Evolutionary conservation across 2,888 invertebrate genomes (phyloP), one percentile per base, ranked within the genome.

Genomic region (Morpho helenor): DNA sequence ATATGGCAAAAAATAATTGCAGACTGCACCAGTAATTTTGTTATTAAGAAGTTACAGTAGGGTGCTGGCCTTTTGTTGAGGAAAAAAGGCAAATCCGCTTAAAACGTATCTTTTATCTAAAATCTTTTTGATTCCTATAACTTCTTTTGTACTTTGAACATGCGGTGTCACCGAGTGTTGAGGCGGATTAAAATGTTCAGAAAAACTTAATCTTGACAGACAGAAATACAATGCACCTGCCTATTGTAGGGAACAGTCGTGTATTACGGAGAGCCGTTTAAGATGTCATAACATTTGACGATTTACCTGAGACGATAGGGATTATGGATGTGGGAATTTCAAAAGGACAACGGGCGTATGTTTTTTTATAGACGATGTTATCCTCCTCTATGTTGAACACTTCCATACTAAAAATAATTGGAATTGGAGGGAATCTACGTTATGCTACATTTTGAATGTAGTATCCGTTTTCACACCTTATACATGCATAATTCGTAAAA

Each of bases 271-370:
- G 56, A 57, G 54, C 54, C 59, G 51, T 55, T 62, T 55, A 59
- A 60, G 57, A 53, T 60, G 60, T 60, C 60, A 64, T 49, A 62
- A 64, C 57, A 62, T 64, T 59, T 64, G 63, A 63, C 56, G 50
- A 42, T 59, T 55, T 57, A 10, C 44, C 16, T 41, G 53, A 46
- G 16, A 47, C 22, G 42, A 22, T 39, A 10, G 44, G 53, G 46
- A 41, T 47, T 46, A 46, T 7, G 41, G 16, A 52, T 53, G 46
- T 46, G 53, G 53, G 53, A 53, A 46, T n/a, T 7, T 16, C 40
- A 53, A 53, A 53, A 53, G 40, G 53, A 7, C 22, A 53, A 41
- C 53, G 41, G 10, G 39, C 23, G 7, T 31, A 1, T 31, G 31
- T 31, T 31, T 31, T 31, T 31, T 31, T 31, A 31, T 5, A 31